Evolutionary conservation across 2,888 invertebrate species (phyloP).

Genomic region (Tetropium fuscum): DNA sequence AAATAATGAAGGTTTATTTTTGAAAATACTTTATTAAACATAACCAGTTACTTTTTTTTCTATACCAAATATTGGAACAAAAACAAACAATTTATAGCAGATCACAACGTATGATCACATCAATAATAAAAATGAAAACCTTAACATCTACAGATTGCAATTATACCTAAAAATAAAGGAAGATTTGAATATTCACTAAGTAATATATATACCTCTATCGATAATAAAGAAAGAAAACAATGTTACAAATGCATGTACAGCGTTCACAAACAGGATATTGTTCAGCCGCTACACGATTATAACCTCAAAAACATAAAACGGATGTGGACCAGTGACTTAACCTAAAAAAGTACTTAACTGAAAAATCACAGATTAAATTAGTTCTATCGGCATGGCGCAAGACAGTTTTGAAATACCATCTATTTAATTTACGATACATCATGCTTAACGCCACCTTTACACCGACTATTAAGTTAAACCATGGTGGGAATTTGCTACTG

Average conservation of each 20-base stretch:
- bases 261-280: conserved; percentile 36
- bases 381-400: background rate
- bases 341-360: conserved; percentile 15
- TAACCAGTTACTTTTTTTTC: conserved; percentile 50
- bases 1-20: conserved; percentile 42
- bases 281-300: conserved; percentile 33
- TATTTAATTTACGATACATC: no score
- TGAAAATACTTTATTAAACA: conserved; percentile 58
- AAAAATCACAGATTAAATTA: conserved; percentile 24
- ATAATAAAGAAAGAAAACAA: conserved; percentile 35
- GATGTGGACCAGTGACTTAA: conserved; percentile 11
- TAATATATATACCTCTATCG: conserved; percentile 39
- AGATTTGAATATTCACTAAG: conserved; percentile 46
- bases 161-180: conserved; percentile 45
- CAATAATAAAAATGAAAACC: conserved; percentile 44
- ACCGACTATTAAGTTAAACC: no score
- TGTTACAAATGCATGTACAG: conserved; percentile 46
- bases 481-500: no score
- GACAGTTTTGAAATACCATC: no score
- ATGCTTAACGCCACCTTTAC: no score
- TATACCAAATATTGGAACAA: conserved; percentile 48
- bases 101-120: conserved; percentile 49
- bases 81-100: conserved; percentile 45
- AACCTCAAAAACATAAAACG: conserved; percentile 31
- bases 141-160: conserved; percentile 45